phyloP scores from a whole-genome alignment of 2,797 vertebrate species.

The Argyrosomus regius region DNA sequence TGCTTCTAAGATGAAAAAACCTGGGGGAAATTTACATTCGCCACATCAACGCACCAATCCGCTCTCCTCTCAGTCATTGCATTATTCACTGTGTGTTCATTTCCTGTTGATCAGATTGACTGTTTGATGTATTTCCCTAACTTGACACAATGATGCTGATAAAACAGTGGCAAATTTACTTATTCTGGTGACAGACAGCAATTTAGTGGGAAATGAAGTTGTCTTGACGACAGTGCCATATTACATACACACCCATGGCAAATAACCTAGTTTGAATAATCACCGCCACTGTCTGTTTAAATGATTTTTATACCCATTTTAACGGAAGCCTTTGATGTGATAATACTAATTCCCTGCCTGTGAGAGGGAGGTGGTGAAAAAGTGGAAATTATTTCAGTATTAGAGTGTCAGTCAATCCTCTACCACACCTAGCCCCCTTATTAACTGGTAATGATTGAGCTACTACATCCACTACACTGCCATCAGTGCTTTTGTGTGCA shows the following conservation, averaged over 20 bases:
- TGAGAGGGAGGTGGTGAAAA: conserved; percentile 84
- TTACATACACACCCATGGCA: conserved; percentile 91
- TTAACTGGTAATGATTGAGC: conserved; percentile 98
- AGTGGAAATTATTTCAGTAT: conserved; percentile 98
- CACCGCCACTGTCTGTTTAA: conserved; percentile 96
- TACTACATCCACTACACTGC: conserved; percentile 83
- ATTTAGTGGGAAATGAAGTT: conserved; percentile 97
- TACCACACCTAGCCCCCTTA: conserved; percentile 89
- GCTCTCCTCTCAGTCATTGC: conserved; percentile 83
- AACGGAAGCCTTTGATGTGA: conserved; percentile 98
- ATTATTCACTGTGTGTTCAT: conserved; percentile 88
- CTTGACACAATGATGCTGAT: conserved; percentile 92
- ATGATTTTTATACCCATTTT: conserved; percentile 95
- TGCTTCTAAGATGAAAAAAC: conserved; percentile 50
- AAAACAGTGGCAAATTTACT: conserved; percentile 95
- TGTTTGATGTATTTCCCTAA: conserved; percentile 88
- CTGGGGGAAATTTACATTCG: conserved; percentile 85
- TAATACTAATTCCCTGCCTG: conserved; percentile 94
- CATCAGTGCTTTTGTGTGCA: conserved; percentile 79
- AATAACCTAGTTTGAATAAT: conserved; percentile 98
- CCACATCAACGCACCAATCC: conserved; percentile 82
- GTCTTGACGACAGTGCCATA: conserved; percentile 89
- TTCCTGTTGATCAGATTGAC: conserved; percentile 94
- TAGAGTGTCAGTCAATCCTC: conserved; percentile 95
- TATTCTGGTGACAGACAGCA: conserved; percentile 95